Evolutionary conservation across 2,113 vertebrate genomes (phyloP), one percentile per base, ranked within the genome.

Genomic region (Oplegnathus fasciatus): DNA sequence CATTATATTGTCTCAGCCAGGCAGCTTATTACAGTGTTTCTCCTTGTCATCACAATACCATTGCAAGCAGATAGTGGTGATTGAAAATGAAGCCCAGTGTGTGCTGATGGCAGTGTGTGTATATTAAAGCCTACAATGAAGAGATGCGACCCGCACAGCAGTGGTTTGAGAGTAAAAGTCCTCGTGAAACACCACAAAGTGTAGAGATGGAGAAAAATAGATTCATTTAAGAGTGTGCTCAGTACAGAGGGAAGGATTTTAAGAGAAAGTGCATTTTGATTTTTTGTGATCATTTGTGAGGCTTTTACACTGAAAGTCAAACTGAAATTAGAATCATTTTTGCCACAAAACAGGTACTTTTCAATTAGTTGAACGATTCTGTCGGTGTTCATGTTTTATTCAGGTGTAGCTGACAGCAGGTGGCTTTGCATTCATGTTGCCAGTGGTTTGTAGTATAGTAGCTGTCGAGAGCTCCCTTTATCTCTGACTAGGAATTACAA

Each of bases 1-100:
- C 85, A 6, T 78, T 80, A 83, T 74, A n/a, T 72, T 66, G 70
- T 85, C 79, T 89, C 65, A 52, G 83, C 83, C 61, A 81, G 82
- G 73, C 75, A 22, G 83, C 72, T 80, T 71, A 78, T 82, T 79
- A 76, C 80, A 80, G 50, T 8, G 69, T 77, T 78, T 73, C 1
- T 81, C 32, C 60, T 64, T 58, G 66, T 86, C 82, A 75, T 87
- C 75, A 64, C 65, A 54, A 52, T 32, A 72, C 61, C 28, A 58
- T 22, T 30, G 73, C 32, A 6, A 32, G 54, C 65, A 69, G 86
- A 78, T 50, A 64, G 74, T 28, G 62, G 42, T 82, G 70, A 84
- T 68, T 89, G 80, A 66, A 89, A 86, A 78, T 24, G 57, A 84
- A 80, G 72, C 83, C 44, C 24, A 3, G 69, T 71, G 75, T 70